Percentiles rank a stretch among this genome's conserved stretches.
Evolutionary conservation across 2,888 invertebrate genomes (phyloP).

Genomic region (Macroteleia sp.): DNA sequence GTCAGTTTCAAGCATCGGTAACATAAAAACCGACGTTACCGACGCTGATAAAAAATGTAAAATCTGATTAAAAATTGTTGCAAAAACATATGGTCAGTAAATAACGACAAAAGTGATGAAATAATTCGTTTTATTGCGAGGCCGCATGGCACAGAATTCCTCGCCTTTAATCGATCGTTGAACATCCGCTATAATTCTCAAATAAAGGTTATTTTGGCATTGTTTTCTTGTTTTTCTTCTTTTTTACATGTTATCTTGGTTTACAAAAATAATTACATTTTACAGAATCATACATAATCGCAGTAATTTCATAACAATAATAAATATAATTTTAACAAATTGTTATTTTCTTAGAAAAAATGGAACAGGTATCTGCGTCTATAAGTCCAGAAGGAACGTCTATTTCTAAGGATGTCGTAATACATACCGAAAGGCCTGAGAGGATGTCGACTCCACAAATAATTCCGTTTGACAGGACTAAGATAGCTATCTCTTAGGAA

Average conservation of each 20-base stretch:
- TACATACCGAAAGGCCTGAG: conserved; percentile 95
- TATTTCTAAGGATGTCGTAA: conserved; percentile 50
- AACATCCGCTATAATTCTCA: conserved; percentile 39
- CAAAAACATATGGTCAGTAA: conserved; percentile 34
- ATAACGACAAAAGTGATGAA: conserved; percentile 44
- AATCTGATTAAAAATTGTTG: background rate
- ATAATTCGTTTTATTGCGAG: conserved; percentile 43
- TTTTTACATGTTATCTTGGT: conserved; percentile 13
- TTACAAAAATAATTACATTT: conserved; percentile 43
- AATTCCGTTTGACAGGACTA: conserved; percentile 95
- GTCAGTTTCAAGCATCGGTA: background rate
- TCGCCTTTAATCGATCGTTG: conserved; percentile 33
- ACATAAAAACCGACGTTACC: conserved; percentile 5
- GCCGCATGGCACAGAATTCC: conserved; percentile 6
- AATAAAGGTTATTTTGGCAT: no score
- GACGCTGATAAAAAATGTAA: conserved; percentile 11
- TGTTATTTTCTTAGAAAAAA: conserved; percentile 1
- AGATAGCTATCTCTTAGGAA: conserved; percentile 94
- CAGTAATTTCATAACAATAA: no score
- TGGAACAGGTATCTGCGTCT: conserved; percentile 31
- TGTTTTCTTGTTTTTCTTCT: conserved; percentile 2
- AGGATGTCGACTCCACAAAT: conserved; percentile 96
- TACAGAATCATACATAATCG: conserved; percentile 14
- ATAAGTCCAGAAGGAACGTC: conserved; percentile 48
- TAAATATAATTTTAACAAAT: no score